Percentiles rank a stretch among this genome's conserved stretches.
Evolutionary conservation across 2,113 vertebrate species (phyloP).

Genomic region (Castor canadensis): DNA sequence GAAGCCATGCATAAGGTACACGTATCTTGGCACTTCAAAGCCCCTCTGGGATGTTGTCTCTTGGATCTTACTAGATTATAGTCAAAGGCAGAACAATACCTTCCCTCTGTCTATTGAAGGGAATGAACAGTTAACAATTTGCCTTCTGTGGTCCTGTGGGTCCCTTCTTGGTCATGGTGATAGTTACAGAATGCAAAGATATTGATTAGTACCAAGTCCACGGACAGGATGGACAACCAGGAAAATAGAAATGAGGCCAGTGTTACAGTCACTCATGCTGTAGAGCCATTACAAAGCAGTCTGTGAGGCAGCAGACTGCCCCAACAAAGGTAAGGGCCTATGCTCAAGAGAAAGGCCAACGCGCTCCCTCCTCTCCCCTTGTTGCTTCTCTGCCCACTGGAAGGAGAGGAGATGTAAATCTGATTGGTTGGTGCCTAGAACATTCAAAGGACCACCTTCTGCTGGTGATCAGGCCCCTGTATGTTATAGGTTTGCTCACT

Average conservation of each 20-base stretch:
- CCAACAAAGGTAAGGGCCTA: accelerated
- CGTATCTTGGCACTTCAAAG: not conserved
- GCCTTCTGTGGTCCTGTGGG: not conserved
- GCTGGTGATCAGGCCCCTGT: not conserved
- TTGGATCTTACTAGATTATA: not conserved
- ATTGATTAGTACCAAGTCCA: not conserved
- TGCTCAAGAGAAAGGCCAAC: not conserved
- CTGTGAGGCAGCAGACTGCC: accelerated
- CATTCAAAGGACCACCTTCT: not conserved
- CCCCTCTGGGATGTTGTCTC: not conserved
- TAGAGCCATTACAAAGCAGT: not conserved
- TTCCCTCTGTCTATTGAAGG: not conserved
- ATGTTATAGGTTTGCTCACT: not conserved
- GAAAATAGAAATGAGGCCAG: not conserved
- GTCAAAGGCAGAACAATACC: not conserved
- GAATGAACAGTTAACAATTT: not conserved
- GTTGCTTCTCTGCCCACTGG: not conserved
- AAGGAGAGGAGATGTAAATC: not conserved
- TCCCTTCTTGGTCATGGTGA: not conserved
- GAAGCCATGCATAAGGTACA: not conserved
- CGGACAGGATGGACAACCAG: not conserved
- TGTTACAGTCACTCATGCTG: not conserved
- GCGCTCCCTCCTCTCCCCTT: not conserved
- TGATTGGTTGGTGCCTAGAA: not conserved
- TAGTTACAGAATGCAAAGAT: not conserved